Conservation (phyloP, 2,888 invertebrate genomes). For the Cosmia trapezina region DNA sequence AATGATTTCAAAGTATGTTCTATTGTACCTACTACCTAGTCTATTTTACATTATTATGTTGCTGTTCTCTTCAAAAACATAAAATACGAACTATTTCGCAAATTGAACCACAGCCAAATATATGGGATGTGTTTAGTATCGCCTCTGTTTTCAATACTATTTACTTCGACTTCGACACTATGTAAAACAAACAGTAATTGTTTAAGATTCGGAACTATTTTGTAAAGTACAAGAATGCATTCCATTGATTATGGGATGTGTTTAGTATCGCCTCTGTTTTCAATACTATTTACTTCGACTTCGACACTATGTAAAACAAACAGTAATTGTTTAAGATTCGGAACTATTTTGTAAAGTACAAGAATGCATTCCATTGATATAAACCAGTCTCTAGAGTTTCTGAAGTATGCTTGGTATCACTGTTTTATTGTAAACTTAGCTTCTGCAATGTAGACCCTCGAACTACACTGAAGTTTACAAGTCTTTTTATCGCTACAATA, state of each 20-base stretch:
- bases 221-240: constrained; percentile 21
- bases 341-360: constrained; percentile 28
- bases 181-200: constrained; percentile 33
- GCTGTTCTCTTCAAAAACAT: neutral
- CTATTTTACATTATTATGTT: neutral
- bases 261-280: constrained; percentile 27
- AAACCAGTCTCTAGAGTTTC: constrained; percentile 7
- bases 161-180: constrained; percentile 13
- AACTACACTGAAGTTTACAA: neutral
- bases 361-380: constrained; percentile 25
- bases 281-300: constrained; percentile 24
- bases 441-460: neutral
- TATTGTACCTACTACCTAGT: neutral
- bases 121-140: constrained; percentile 26
- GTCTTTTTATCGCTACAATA: neutral
- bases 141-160: constrained; percentile 23
- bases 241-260: constrained; percentile 25
- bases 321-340: constrained; percentile 19
- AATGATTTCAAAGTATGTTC: neutral
- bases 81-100: constrained; percentile 5
- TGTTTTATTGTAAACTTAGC: neutral
- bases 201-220: constrained; percentile 29
- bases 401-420: neutral
- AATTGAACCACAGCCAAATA: constrained; percentile 2
- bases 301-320: constrained; percentile 30